A percentile compares a stretch with the other conserved stretches of the same genome.
Evolutionary conservation across 2,888 invertebrate species (phyloP).

Genomic region (Lithophane semibrunnea): DNA sequence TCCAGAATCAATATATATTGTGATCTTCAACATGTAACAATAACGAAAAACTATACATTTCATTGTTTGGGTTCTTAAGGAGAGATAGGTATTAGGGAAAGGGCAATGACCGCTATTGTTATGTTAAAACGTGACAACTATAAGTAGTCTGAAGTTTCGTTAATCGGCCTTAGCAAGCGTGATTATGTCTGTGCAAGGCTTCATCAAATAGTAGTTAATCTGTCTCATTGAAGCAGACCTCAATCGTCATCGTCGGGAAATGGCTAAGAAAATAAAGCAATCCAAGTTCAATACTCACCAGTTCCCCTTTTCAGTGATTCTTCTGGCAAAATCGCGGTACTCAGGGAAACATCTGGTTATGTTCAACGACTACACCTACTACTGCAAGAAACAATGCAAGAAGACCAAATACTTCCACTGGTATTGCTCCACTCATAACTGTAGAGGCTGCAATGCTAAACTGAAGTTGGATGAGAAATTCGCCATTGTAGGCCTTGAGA

Average conservation of each 20-base stretch:
- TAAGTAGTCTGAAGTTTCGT: background rate
- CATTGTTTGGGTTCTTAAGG: too few relatives aligned
- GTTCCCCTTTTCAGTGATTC: constrained; percentile 75
- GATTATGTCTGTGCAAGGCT: background rate
- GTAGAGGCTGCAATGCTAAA: constrained; percentile 83
- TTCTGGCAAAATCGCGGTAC: constrained; percentile 83
- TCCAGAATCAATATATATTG: too few relatives aligned
- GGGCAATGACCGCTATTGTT: too few relatives aligned
- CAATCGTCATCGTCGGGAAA: background rate
- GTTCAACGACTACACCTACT: constrained; percentile 84
- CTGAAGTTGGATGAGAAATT: constrained; percentile 80
- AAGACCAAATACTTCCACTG: constrained; percentile 80
- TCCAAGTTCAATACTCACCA: constrained; percentile 23
- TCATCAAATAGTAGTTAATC: background rate
- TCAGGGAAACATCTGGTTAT: constrained; percentile 82
- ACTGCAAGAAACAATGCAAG: constrained; percentile 83
- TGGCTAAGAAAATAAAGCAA: background rate
- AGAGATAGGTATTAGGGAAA: too few relatives aligned
- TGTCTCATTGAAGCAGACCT: background rate
- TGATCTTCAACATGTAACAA: too few relatives aligned
- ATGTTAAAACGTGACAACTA: too few relatives aligned
- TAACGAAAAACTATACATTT: too few relatives aligned
- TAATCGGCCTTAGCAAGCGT: background rate
- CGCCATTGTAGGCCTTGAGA: constrained; percentile 75
- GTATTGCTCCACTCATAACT: constrained; percentile 86